These are phyloP conservation scores for Lacerta viridis DNA, from an alignment of 2,797 vertebrate species.

Conservation along the genomic window DNA sequence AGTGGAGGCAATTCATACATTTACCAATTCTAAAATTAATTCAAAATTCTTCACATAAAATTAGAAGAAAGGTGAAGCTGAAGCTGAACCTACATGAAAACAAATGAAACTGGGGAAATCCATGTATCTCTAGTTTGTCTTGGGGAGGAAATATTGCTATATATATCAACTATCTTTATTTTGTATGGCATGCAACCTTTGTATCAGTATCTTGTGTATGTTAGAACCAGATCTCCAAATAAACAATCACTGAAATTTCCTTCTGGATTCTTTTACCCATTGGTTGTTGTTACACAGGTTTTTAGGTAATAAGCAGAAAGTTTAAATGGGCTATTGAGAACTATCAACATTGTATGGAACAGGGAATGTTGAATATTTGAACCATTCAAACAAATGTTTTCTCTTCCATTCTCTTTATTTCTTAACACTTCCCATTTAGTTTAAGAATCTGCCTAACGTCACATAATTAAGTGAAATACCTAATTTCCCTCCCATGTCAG, in stretches of 20 bases:
- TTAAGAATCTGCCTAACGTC: conserved; percentile 50
- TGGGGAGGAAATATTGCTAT: background rate
- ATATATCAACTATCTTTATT: conserved; percentile 18
- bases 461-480: conserved; percentile 48
- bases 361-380: background rate
- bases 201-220: background rate
- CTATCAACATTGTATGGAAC: background rate
- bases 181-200: conserved; percentile 32
- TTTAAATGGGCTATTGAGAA: background rate
- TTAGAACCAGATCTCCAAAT: background rate
- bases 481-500: conserved; percentile 42
- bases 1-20: background rate
- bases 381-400: conserved; percentile 13
- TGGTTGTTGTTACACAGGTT: background rate
- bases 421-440: conserved; percentile 38
- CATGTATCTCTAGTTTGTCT: background rate
- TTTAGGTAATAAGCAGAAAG: background rate
- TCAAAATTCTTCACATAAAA: background rate
- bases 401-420: conserved; percentile 27
- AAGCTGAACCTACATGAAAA: background rate
- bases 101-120: background rate
- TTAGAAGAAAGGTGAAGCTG: background rate
- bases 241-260: background rate
- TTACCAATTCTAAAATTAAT: background rate
- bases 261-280: background rate